phyloP scores from a whole-genome alignment of 2,888 invertebrate genomes.

The Serripes groenlandicus region DNA sequence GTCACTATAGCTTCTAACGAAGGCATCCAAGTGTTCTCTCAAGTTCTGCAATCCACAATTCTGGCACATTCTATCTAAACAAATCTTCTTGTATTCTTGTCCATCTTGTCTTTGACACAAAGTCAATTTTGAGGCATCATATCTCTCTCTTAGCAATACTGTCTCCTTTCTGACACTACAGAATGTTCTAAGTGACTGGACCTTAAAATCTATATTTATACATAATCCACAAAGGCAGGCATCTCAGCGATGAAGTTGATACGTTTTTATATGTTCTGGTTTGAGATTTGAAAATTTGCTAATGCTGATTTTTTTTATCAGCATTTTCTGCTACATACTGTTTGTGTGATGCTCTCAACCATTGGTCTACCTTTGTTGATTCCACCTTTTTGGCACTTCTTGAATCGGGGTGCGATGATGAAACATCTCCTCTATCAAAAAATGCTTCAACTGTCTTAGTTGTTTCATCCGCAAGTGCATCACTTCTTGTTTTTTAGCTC shows the following conservation, averaged over 20 bases:
- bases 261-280: background rate
- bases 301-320: background rate
- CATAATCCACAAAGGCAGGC: background rate
- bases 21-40: background rate
- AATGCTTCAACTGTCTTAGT: background rate
- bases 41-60: background rate
- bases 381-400: conserved; percentile 3
- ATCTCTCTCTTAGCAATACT: background rate
- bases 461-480: background rate
- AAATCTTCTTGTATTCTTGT: background rate
- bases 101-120: background rate
- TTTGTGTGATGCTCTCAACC: background rate
- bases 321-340: background rate
- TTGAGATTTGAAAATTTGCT: conserved; percentile 12
- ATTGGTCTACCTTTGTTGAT: conserved; percentile 1
- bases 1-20: background rate
- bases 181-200: background rate
- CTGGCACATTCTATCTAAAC: background rate
- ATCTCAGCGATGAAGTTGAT: background rate
- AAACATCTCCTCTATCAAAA: conserved; percentile 14
- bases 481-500: background rate
- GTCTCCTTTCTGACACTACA: background rate
- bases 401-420: background rate
- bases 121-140: background rate
- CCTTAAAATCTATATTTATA: background rate